phyloP scores from a whole-genome alignment of 2,113 vertebrate species.

The Eulemur macaco region DNA sequence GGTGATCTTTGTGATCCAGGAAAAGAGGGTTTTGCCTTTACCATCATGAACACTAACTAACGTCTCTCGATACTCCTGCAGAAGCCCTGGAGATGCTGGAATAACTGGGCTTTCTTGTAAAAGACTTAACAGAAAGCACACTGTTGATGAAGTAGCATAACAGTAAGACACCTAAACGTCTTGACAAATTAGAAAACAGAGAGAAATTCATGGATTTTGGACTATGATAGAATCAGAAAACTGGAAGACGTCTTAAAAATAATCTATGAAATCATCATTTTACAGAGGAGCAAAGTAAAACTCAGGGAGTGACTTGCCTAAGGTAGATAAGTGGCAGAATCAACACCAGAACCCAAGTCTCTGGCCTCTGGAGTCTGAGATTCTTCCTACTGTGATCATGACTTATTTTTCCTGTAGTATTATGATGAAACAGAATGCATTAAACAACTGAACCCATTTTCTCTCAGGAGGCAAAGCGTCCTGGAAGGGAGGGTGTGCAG shows the following conservation, averaged over 20 bases:
- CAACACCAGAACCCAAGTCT: neutral
- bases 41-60: neutral
- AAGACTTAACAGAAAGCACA: neutral
- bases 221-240: neutral
- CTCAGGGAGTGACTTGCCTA: neutral
- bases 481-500: neutral
- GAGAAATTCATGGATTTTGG: neutral
- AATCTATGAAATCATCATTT: neutral
- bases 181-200: neutral
- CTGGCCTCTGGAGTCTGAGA: neutral
- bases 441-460: neutral
- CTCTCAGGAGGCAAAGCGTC: neutral
- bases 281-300: constrained; percentile 2
- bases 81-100: neutral
- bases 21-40: neutral
- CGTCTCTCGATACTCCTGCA: neutral
- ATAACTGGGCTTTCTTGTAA: neutral
- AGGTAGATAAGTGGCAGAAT: neutral
- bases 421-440: neutral
- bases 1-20: neutral
- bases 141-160: neutral
- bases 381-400: neutral
- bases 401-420: neutral
- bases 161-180: neutral
- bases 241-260: neutral